phyloP scores from a whole-genome alignment of 2,113 vertebrate genomes.

The Pluvialis apricaria region DNA sequence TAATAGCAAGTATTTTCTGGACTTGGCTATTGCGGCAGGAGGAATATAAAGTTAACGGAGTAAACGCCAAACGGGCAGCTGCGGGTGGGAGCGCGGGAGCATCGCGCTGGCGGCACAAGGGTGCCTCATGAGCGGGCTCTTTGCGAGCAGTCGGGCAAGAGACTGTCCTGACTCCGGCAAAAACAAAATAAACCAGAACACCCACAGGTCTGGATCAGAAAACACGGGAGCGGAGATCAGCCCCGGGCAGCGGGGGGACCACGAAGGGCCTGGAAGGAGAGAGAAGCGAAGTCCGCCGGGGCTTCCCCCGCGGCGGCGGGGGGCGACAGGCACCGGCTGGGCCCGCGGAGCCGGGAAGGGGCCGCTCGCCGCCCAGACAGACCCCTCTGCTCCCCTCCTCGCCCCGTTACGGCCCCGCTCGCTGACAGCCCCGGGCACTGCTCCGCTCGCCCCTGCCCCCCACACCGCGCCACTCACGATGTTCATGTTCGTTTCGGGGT shows the following conservation, averaged over 20 bases:
- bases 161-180: accelerated
- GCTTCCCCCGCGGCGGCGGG: not conserved
- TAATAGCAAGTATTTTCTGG: not conserved
- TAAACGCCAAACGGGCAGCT: not conserved
- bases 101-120: accelerated
- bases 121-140: accelerated
- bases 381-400: not conserved
- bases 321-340: not conserved
- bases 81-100: too few species aligned
- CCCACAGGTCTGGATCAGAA: too few species aligned
- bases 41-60: not conserved
- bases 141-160: not conserved
- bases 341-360: not conserved
- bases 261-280: too few species aligned
- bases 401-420: not conserved
- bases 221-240: accelerated
- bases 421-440: not conserved
- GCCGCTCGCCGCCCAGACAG: not conserved
- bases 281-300: too few species aligned
- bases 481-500: constrained; percentile 70
- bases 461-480: constrained; percentile 55
- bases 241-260: too few species aligned
- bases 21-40: not conserved
- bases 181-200: not conserved
- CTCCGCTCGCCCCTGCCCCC: not conserved